Base-by-base conservation (phyloP, 2,797 vertebrate species). In the Rhabdomys pumilio region DNA sequence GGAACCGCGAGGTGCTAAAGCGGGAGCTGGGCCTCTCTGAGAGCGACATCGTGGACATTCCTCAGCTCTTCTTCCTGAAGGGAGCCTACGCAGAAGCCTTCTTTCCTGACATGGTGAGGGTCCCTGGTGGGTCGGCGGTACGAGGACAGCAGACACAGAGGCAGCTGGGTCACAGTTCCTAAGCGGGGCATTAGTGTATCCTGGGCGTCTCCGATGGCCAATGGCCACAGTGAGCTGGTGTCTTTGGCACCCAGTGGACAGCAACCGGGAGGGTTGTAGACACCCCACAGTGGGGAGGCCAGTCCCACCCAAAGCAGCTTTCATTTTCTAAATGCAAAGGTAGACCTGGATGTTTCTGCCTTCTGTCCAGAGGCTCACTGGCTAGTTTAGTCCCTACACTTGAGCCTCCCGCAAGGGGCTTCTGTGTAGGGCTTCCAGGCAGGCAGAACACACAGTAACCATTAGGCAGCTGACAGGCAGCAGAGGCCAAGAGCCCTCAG, bases 1-100 rank as follows among this genome's bases (percentile, higher is more conserved):
- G 99, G 99, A 99, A 99, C 98, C 99, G 99, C 0, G 98, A 99
- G 12, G 98, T 99, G 13, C 98, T 99, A 92, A 99, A 99, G 98
- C 98, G 95, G 95, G 99, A 99, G 97, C 98, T 99, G 95, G 99
- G 99, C 31, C 98, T 99, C 96, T 98, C 97, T 0, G 99, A 99
- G 3, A 98, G 95, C 0, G 99, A 99, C 98, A 99, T 99, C 77
- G 98, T 99, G 0, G 99, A 99, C 96, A 95, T 99, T 93, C 99
- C 99, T 0, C 99, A 99, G 97, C 99, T 99, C 81, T 99, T 99
- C 98, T 93, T 98, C 86, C 9, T 99, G 9, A 6, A 1, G 0
- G 11, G 65, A 0, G 59, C 31, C 47, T 34, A 75, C 0, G 99
- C 99, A 0, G 97, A 98, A 2, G 99, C 99, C 29, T 99, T 98